Conservation (phyloP, 2,888 invertebrate genomes). For the Microplitis deprimator region DNA sequence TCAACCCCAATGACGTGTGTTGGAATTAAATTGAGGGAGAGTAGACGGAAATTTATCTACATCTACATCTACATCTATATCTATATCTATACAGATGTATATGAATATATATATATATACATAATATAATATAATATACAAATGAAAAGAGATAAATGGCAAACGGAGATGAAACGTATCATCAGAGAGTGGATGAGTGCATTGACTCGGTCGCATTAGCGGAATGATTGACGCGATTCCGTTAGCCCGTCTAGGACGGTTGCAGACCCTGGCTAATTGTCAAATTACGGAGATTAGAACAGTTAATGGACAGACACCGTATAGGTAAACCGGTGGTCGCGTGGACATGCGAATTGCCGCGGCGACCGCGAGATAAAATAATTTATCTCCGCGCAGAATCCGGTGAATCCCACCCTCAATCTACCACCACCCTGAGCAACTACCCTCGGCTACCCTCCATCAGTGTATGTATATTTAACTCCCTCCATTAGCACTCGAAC, state of each 20-base stretch:
- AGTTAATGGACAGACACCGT: conserved; percentile 58
- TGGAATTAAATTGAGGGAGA: conserved; percentile 25
- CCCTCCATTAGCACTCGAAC: conserved; percentile 22
- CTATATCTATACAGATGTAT: too few species aligned
- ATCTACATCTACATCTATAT: too few species aligned
- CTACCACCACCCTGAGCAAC: conserved; percentile 20
- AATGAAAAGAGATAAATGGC: conserved; percentile 24
- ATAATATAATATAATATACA: conserved; percentile 10
- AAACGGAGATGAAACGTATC: conserved; percentile 38
- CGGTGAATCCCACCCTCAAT: conserved; percentile 31
- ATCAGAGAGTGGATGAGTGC: conserved; percentile 29
- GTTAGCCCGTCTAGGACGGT: conserved; percentile 47
- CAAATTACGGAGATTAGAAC: conserved; percentile 64
- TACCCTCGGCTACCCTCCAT: conserved; percentile 31
- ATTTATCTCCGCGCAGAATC: conserved; percentile 38
- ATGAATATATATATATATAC: background rate
- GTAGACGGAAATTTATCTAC: background rate
- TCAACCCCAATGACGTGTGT: conserved; percentile 40
- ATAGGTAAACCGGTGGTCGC: conserved; percentile 36
- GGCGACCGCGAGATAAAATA: conserved; percentile 19
- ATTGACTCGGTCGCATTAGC: conserved; percentile 44
- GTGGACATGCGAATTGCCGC: conserved; percentile 29
- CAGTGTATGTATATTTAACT: conserved; percentile 17
- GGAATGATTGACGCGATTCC: conserved; percentile 51
- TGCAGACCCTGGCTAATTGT: conserved; percentile 55